These are phyloP conservation scores for Aphelenchoides fujianensis DNA, from an alignment of 1,140 invertebrate genomes.

Conservation along the genomic window DNA sequence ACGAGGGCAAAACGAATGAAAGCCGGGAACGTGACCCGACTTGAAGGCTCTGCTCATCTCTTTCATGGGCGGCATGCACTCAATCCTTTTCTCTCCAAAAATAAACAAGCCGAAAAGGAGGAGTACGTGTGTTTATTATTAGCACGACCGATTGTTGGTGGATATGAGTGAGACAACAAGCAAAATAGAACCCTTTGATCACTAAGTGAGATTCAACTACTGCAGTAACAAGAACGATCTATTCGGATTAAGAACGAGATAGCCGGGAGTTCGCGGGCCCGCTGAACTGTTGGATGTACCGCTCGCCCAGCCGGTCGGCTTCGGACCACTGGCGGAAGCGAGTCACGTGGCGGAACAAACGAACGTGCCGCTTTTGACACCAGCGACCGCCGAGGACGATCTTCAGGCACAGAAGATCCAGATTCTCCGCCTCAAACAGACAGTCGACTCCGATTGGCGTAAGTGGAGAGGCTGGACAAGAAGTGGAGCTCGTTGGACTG, in stretches of 20 bases:
- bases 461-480: slow-evolving; percentile 49
- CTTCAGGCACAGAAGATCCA: slow-evolving; percentile 54
- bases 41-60: too few relatives aligned
- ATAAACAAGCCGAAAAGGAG: too few relatives aligned
- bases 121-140: neutral
- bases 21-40: neutral
- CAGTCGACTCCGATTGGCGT: slow-evolving; percentile 55
- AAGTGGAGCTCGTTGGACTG: slow-evolving; percentile 57
- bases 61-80: too few relatives aligned
- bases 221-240: too few relatives aligned
- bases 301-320: slow-evolving; percentile 53
- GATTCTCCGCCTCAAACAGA: slow-evolving; percentile 50
- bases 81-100: too few relatives aligned
- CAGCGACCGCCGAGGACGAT: slow-evolving; percentile 45
- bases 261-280: neutral
- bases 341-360: slow-evolving; percentile 56
- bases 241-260: neutral
- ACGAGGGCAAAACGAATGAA: neutral
- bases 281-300: slow-evolving; percentile 56
- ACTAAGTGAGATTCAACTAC: neutral
- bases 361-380: slow-evolving; percentile 57
- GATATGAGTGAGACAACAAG: neutral
- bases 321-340: slow-evolving; percentile 58
- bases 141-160: neutral
- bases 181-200: neutral